A percentile compares a stretch with the other conserved stretches of the same genome.
phyloP scores from a whole-genome alignment of 1,140 invertebrate species.

The Gerris buenoi region DNA sequence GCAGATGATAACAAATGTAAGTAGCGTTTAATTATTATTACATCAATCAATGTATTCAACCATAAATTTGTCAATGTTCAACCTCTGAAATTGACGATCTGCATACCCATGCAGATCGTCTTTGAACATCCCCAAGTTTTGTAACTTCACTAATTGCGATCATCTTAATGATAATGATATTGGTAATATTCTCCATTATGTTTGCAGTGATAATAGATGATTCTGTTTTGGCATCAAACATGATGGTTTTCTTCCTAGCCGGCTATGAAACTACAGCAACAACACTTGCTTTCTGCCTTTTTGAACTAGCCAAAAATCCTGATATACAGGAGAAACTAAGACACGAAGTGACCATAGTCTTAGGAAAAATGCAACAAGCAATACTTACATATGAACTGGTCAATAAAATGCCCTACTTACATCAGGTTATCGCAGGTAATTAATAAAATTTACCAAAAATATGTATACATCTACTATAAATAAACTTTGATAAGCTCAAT shows the following conservation, averaged over 20 bases:
- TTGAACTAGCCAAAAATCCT: constrained; percentile 35
- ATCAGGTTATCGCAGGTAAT: constrained; percentile 20
- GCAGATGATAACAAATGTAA: neutral
- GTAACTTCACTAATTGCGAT: no score
- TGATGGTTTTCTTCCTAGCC: constrained; percentile 33
- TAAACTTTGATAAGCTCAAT: no score
- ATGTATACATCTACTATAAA: no score
- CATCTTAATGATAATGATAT: neutral
- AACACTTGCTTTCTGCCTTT: constrained; percentile 31
- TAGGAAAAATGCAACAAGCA: constrained; percentile 24
- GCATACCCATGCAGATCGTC: no score
- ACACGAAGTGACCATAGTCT: constrained; percentile 34
- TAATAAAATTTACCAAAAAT: no score
- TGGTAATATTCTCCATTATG: no score
- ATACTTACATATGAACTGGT: constrained; percentile 36
- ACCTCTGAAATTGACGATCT: no score
- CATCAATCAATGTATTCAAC: no score
- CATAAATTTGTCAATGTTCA: no score
- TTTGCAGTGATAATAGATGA: constrained; percentile 26
- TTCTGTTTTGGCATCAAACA: constrained; percentile 17
- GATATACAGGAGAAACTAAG: constrained; percentile 40
- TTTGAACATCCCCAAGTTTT: no score
- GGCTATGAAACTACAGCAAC: constrained; percentile 41
- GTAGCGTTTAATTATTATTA: no score
- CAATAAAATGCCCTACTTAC: constrained; percentile 38